Evolutionary conservation across 2,888 invertebrate species (phyloP).

Genomic region (Trichopoda pennipes): DNA sequence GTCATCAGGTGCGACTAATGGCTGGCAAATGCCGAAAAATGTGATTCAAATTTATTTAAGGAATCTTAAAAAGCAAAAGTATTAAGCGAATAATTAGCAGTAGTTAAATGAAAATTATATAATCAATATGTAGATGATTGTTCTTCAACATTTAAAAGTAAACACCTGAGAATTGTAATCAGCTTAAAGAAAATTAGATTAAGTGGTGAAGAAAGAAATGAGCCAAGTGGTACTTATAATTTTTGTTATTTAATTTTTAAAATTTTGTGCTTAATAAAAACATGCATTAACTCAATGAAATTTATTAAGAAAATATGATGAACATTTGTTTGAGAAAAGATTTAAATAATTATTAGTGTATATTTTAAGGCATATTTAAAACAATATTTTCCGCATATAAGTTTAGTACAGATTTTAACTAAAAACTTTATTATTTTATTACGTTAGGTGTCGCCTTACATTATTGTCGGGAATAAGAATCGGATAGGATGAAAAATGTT

Average conservation of each 20-base stretch:
- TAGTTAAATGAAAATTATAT: constrained; percentile 59
- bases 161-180: constrained; percentile 51
- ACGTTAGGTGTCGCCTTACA: too few relatives aligned
- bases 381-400: neutral
- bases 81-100: constrained; percentile 42
- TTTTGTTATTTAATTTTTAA: constrained; percentile 26
- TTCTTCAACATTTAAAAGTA: constrained; percentile 50
- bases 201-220: constrained; percentile 55
- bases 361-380: constrained; percentile 31
- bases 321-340: too few relatives aligned
- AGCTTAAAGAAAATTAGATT: constrained; percentile 50
- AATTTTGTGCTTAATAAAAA: constrained; percentile 15
- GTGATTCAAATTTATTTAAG: constrained; percentile 22
- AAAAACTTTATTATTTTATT: too few relatives aligned
- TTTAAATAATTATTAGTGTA: neutral
- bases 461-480: too few relatives aligned
- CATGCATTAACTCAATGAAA: neutral
- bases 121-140: constrained; percentile 34
- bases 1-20: constrained; percentile 66
- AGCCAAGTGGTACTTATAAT: constrained; percentile 47
- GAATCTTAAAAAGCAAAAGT: neutral
- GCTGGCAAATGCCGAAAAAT: constrained; percentile 7
- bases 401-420: too few relatives aligned
- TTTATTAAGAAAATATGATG: too few relatives aligned
- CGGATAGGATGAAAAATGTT: too few relatives aligned